Evolutionary conservation across 2,888 invertebrate species (phyloP), one percentile per base, ranked within the genome.

Genomic region (Drosophila formosana): DNA sequence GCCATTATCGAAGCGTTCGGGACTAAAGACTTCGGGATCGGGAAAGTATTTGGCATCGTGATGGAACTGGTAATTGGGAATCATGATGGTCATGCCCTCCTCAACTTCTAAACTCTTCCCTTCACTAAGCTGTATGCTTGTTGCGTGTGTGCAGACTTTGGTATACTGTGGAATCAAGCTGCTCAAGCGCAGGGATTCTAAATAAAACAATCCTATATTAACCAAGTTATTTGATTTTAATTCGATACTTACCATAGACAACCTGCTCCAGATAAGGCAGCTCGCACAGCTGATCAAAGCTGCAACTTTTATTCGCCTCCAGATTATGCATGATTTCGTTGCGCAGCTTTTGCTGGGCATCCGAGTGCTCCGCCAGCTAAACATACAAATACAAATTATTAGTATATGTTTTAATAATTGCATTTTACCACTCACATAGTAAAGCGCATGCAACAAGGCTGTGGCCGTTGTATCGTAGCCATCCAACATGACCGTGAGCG

Each of bases 51-150:
- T 79, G 0, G 80, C 55, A 69, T 91, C 91, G 39, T 89, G 89
- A 53, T 91, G 92, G 6, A 91, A 84, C 23, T 91, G 91, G 72
- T 91, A 92, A 3, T 89, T 71, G 7, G 92, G 91, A 46, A 92
- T 89, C 61, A 90, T 85, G 25, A 91, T 71, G 2, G 87, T 74
- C 57, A 85, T 88, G 47, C 89, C 90, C 6, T 80, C 72, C 8
- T 90, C 80, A 11, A 92, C 80, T 3, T 57, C 26, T 0, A 91
- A 32, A 0, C n/a, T 46, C 3, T 71, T 72, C 0, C 52, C 64
- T n/a, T 75, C 75, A 7, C 41, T 78, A 7, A 90, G 23, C 34
- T 82, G 75, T n/a, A 90, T 73, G 4, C 52, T 66, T 4, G 80
- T 87, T 9, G 75, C n/a, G 25, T 78, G 66, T 0, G 87, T 85